Conservation (phyloP, 2,888 invertebrate species). For the Ophion ellenae region DNA sequence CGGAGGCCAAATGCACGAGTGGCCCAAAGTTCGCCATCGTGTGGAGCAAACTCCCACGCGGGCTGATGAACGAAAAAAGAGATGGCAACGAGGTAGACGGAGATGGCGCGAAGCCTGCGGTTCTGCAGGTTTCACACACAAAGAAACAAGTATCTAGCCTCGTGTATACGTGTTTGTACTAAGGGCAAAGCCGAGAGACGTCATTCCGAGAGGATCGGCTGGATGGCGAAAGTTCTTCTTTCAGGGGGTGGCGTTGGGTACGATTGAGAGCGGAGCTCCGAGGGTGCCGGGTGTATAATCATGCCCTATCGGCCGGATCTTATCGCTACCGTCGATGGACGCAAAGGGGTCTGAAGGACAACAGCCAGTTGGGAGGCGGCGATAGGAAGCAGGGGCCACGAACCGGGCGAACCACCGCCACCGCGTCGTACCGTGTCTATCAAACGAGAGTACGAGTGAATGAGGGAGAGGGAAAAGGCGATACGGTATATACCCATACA, state of each 20-base stretch:
- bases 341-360: slow-evolving; percentile 78
- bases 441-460: slow-evolving; percentile 35
- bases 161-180: neutral
- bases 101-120: slow-evolving; percentile 33
- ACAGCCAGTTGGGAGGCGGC: slow-evolving; percentile 62
- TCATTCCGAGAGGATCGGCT: slow-evolving; percentile 52
- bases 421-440: slow-evolving; percentile 27
- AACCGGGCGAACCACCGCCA: slow-evolving; percentile 32
- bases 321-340: slow-evolving; percentile 76
- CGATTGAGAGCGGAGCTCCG: slow-evolving; percentile 50
- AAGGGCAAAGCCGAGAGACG: neutral
- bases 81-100: neutral
- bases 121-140: slow-evolving; percentile 27
- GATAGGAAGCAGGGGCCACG: slow-evolving; percentile 18
- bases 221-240: slow-evolving; percentile 35
- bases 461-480: slow-evolving; percentile 43
- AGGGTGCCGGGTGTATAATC: slow-evolving; percentile 77
- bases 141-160: slow-evolving; percentile 16
- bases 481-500: neutral
- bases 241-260: slow-evolving; percentile 46
- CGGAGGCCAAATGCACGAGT: neutral
- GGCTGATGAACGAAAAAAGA: neutral
- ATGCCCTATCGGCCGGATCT: slow-evolving; percentile 82
- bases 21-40: neutral
- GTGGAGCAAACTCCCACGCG: slow-evolving; percentile 3